A percentile compares a stretch with the other conserved stretches of the same genome.
Conservation (phyloP, 1,140 invertebrate genomes). For the Camponotus pennsylvanicus region DNA sequence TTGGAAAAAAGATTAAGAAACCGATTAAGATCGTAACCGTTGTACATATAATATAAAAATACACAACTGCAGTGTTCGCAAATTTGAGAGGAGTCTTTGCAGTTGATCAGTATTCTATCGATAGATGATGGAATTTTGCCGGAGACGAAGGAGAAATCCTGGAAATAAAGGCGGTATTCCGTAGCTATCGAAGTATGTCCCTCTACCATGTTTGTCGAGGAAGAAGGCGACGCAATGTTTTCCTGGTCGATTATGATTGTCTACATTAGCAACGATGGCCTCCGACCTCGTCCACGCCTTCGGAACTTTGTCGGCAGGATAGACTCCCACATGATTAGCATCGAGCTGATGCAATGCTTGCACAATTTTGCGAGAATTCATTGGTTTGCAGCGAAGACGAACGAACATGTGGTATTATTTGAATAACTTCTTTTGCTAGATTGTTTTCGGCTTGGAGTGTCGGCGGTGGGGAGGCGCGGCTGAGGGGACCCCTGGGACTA, state of each 20-base stretch:
- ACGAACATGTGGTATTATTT: too few species aligned
- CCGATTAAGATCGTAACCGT: neutral
- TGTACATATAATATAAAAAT: neutral
- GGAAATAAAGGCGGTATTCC: neutral
- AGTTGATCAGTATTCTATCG: neutral
- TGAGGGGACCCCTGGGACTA: too few species aligned
- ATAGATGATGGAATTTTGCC: neutral
- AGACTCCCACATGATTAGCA: neutral
- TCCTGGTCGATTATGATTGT: neutral
- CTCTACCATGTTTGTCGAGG: neutral
- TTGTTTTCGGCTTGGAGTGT: too few species aligned
- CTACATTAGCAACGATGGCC: neutral
- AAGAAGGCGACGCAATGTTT: neutral
- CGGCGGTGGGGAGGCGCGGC: too few species aligned
- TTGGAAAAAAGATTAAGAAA: neutral
- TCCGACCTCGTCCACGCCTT: neutral
- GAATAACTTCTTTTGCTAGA: too few species aligned
- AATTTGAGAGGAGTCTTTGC: neutral
- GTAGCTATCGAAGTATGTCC: conserved; percentile 4
- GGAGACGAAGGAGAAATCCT: neutral
- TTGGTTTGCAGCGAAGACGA: too few species aligned
- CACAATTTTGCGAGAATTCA: neutral
- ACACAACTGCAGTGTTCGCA: neutral
- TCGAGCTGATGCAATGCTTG: neutral
- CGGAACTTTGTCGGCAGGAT: neutral